Conservation (phyloP, 2,888 invertebrate genomes). For the Oscheius sp. region DNA sequence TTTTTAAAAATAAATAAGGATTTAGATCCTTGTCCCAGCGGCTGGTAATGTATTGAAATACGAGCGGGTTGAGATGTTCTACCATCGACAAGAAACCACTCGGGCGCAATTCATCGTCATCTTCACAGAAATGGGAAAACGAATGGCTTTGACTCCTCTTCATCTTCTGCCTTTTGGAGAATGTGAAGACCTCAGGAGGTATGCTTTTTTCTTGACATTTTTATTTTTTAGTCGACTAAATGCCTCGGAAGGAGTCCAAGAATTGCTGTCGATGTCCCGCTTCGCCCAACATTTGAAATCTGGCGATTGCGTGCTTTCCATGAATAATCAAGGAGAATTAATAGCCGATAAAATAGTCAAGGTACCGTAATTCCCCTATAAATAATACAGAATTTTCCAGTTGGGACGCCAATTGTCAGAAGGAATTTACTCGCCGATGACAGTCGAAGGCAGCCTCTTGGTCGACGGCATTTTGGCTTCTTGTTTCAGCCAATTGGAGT, state of each 20-base stretch:
- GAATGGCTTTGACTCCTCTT: slow-evolving; percentile 62
- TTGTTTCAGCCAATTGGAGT: slow-evolving; percentile 71
- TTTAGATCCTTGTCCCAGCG: slow-evolving; percentile 66
- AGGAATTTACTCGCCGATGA: slow-evolving; percentile 73
- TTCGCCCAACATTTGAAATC: slow-evolving; percentile 47
- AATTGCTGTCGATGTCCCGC: slow-evolving; percentile 46
- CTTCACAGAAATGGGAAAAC: slow-evolving; percentile 64
- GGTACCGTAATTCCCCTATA: slow-evolving; percentile 40
- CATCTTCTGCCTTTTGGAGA: slow-evolving; percentile 68
- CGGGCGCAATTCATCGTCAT: slow-evolving; percentile 61
- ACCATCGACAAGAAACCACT: slow-evolving; percentile 67
- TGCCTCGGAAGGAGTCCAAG: slow-evolving; percentile 44
- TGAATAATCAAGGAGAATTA: slow-evolving; percentile 49
- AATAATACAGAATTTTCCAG: slow-evolving; percentile 42
- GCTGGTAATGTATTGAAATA: slow-evolving; percentile 62
- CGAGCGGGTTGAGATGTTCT: slow-evolving; percentile 72
- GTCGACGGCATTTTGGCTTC: slow-evolving; percentile 69
- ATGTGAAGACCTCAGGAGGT: slow-evolving; percentile 49
- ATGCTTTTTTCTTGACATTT: neutral
- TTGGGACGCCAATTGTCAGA: slow-evolving; percentile 60
- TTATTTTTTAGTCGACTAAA: slow-evolving; percentile 15
- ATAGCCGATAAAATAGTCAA: slow-evolving; percentile 62
- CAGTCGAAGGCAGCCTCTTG: slow-evolving; percentile 69
- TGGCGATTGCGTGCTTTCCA: slow-evolving; percentile 68
- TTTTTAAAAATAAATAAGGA: neutral